Percentiles rank a stretch among this genome's conserved stretches.
These are phyloP conservation scores for Drosophila neocordata DNA, from an alignment of 1,140 invertebrate genomes.

Conservation along the genomic window DNA sequence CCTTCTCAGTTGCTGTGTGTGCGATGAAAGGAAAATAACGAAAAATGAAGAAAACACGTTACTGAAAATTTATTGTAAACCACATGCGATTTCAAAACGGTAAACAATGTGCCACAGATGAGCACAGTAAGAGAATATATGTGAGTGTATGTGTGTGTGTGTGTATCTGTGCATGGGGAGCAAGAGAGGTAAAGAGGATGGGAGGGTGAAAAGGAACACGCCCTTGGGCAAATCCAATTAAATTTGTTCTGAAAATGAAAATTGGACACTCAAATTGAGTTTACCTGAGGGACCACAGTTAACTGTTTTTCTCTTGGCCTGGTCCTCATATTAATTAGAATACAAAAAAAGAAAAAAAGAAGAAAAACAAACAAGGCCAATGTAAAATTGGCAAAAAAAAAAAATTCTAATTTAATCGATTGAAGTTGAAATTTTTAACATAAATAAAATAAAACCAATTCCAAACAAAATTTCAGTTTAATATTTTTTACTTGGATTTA, in stretches of 20 bases:
- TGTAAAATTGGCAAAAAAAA: neutral
- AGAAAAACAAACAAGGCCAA: neutral
- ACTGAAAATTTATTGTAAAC: constrained; percentile 69
- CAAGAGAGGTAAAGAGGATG: neutral
- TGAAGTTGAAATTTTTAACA: neutral
- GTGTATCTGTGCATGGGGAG: neutral
- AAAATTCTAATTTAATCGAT: neutral
- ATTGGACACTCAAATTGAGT: constrained; percentile 33
- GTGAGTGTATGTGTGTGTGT: neutral
- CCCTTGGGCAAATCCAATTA: constrained; percentile 58
- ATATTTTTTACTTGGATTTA: no score
- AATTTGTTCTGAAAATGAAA: constrained; percentile 36
- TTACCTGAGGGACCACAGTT: constrained; percentile 3
- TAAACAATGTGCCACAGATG: constrained; percentile 54
- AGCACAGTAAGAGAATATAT: neutral
- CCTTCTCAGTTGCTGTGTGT: constrained; percentile 4
- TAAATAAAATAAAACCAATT: no score
- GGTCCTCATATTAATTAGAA: constrained; percentile 32
- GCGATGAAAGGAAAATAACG: constrained; percentile 41
- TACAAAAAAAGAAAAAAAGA: neutral
- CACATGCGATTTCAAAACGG: constrained; percentile 63
- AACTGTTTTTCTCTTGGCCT: neutral
- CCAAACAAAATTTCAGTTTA: no score
- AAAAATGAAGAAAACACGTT: constrained; percentile 42
- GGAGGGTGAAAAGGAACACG: neutral